These are phyloP conservation scores for Oedothorax gibbosus DNA, from an alignment of 1,140 invertebrate genomes.

Conservation along the genomic window DNA sequence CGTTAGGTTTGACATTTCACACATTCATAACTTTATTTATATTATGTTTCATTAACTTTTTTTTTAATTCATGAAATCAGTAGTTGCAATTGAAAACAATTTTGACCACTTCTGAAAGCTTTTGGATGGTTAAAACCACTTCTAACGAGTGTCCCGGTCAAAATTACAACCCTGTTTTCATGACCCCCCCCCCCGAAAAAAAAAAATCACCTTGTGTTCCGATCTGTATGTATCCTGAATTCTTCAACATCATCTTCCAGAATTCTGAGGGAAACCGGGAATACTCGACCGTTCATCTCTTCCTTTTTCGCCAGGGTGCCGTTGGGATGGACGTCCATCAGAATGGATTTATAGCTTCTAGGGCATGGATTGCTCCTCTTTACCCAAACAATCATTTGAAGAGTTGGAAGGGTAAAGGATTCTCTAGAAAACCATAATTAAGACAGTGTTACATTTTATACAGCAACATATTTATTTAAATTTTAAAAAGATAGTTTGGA, in stretches of 20 bases:
- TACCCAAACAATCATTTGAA: conserved; percentile 6
- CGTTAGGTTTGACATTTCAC: no score
- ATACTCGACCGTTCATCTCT: background rate
- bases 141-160: no score
- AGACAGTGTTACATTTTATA: background rate
- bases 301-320: background rate
- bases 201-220: conserved; percentile 6
- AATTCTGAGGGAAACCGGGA: background rate
- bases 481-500: background rate
- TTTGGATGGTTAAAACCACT: no score
- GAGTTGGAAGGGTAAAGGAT: background rate
- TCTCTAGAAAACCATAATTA: background rate
- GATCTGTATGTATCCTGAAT: background rate
- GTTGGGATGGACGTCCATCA: background rate
- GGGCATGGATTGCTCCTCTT: background rate
- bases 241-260: conserved; percentile 9
- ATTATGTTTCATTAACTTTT: no score
- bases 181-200: no score
- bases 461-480: background rate
- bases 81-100: no score
- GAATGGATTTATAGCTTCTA: conserved; percentile 1
- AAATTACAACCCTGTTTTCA: no score
- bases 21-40: no score
- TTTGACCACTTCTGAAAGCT: no score
- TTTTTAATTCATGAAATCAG: no score